Base-by-base conservation (phyloP, 2,113 vertebrate genomes). In the Phyllostomus discolor region DNA sequence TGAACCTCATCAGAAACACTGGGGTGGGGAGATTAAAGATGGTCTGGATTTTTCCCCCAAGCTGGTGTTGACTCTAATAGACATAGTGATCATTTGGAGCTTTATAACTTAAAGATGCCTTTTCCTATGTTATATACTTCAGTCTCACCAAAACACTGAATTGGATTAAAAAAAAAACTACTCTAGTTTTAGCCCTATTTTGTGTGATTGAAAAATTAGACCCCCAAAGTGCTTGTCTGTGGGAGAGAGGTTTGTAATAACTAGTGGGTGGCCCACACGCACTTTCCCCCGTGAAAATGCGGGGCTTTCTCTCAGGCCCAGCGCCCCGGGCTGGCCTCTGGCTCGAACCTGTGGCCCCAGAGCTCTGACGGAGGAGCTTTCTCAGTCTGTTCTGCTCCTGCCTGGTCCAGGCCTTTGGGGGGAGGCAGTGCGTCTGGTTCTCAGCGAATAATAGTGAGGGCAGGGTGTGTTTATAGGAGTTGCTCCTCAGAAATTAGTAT, bases 361-460 rank as follows among this genome's bases (percentile, higher is more conserved):
- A 46, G 14, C 62, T 41, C 35, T 48, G n/a, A 26, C 4, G 12
- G 8, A 26, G 0, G 8, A 2, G 8, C 2, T 20, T 22, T 41
- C 2, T 38, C 2, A 2, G 15, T 5, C 35, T 48, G 0, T 26
- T 33, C n/a, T 48, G 19, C 6, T 70, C 8, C 52, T 46, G 2
- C 5, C 5, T 6, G 7, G 14, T 17, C 38, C 16, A 5, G 31
- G 31, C 5, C 35, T 64, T 35, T 57, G n/a, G 64, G 73, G 69
- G 76, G 41, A 38, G 43, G 35, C 41, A 11, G 28, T 41, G 26
- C 9, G 46, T 64, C 35, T 38, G 9, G 28, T 15, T 11, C 59
- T 28, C 26, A 79, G n/a, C 35, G 16, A 35, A n/a, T 17, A 11
- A 16, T 22, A 19, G 35, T 33, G 41, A 20, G 41, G 16, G 16